phyloP scores from a whole-genome alignment of 2,113 vertebrate genomes.

The Coturnix japonica region DNA sequence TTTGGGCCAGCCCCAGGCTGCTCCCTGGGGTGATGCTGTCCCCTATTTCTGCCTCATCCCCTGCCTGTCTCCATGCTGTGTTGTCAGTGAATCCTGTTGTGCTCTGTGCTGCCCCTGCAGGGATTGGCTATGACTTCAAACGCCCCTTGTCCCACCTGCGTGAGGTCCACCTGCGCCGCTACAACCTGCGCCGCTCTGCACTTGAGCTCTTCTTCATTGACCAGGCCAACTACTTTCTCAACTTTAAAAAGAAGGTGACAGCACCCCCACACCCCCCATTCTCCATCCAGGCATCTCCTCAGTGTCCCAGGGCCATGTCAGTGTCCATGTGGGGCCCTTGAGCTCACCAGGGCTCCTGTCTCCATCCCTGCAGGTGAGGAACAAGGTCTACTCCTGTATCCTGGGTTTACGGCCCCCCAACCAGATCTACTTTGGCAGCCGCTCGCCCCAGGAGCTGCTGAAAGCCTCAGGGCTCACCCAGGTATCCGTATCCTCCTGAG shows the following conservation, averaged over 20 bases:
- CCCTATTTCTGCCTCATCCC: background rate
- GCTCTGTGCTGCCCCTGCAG: conserved; percentile 44
- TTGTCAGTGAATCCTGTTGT: fast-evolving
- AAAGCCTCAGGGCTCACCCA: conserved; percentile 95
- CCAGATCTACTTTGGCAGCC: conserved; percentile 90
- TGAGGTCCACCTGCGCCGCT: conserved; percentile 94
- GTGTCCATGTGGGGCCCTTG: background rate
- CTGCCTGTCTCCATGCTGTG: background rate
- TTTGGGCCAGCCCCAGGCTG: background rate
- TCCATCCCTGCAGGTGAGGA: conserved; percentile 81
- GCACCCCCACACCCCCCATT: background rate
- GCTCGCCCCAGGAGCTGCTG: conserved; percentile 94
- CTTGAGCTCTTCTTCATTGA: conserved; percentile 98
- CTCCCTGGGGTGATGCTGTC: background rate
- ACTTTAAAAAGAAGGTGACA: conserved; percentile 90
- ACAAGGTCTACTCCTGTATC: conserved; percentile 93
- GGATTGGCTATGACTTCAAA: conserved; percentile 94
- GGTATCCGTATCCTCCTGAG: conserved; percentile 64
- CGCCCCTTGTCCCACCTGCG: conserved; percentile 91
- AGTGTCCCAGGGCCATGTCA: background rate
- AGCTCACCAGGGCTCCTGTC: background rate
- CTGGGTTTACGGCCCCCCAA: conserved; percentile 87
- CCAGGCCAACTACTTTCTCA: conserved; percentile 97
- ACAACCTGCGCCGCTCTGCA: conserved; percentile 94
- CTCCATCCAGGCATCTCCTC: background rate